Percentiles rank a stretch among this genome's conserved stretches.
Conservation (phyloP, 2,113 vertebrate species). For the Corvus moneduloides region DNA sequence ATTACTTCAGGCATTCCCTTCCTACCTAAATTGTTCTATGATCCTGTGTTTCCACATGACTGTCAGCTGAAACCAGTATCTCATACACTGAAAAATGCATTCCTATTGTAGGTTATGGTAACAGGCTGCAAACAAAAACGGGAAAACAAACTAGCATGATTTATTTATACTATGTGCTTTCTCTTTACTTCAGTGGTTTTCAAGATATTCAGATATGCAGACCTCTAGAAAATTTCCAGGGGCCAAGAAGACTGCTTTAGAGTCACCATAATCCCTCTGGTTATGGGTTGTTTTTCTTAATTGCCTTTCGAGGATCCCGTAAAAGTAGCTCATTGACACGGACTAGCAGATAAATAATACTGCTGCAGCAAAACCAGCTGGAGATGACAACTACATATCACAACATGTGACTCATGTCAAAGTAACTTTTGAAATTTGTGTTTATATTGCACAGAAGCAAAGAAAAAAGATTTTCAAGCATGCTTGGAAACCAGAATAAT, state of each 20-base stretch:
- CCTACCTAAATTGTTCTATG: background rate
- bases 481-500: background rate
- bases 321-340: background rate
- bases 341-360: background rate
- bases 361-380: slow-evolving; percentile 6
- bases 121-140: background rate
- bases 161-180: background rate
- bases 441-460: slow-evolving; percentile 17
- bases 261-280: background rate
- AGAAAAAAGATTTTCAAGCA: background rate
- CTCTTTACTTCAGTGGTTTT: background rate
- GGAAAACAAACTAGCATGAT: background rate
- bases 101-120: background rate
- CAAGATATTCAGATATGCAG: background rate
- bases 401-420: background rate
- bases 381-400: background rate
- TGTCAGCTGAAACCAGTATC: background rate
- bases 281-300: background rate
- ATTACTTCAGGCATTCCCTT: background rate
- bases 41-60: background rate
- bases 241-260: background rate
- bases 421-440: slow-evolving; percentile 15
- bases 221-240: background rate
- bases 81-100: background rate
- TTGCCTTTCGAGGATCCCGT: background rate